These are phyloP conservation scores for Pipistrellus kuhlii DNA, from an alignment of 2,797 vertebrate genomes.

Conservation along the genomic window DNA sequence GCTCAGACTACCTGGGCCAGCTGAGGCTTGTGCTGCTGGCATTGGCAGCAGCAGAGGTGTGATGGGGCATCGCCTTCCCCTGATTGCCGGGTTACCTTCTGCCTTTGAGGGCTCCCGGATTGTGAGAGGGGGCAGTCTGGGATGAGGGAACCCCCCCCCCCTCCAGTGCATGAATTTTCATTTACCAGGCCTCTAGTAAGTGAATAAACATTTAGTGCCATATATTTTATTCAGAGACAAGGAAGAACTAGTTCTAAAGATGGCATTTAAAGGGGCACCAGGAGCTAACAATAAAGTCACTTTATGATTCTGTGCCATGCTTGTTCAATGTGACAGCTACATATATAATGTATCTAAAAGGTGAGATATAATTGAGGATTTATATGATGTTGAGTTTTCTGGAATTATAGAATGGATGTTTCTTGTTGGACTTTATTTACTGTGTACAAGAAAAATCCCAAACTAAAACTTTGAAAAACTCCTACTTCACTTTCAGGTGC, in stretches of 20 bases:
- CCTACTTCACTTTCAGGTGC: background rate
- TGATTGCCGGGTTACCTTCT: no score
- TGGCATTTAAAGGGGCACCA: conserved; percentile 22
- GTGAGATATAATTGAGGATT: background rate
- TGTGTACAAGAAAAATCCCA: background rate
- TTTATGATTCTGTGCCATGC: conserved; percentile 17
- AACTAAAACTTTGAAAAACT: conserved; percentile 49
- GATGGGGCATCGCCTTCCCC: no score
- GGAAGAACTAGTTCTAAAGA: background rate
- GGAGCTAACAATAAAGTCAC: background rate
- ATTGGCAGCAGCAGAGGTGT: no score
- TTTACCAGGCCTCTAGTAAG: background rate
- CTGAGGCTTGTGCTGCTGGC: no score
- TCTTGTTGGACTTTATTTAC: conserved; percentile 33
- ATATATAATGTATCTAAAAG: background rate
- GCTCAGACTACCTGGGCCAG: no score
- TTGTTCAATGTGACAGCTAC: conserved; percentile 33
- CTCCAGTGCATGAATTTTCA: no score
- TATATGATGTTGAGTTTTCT: conserved; percentile 32
- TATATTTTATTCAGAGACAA: conserved; percentile 49
- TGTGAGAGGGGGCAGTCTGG: no score
- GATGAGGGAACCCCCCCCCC: no score
- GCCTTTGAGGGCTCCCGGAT: no score
- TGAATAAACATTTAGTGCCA: background rate
- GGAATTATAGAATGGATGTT: background rate